Evolutionary conservation across 2,797 vertebrate species (phyloP), one percentile per base, ranked within the genome.

Genomic region (Myotis pilosus): DNA sequence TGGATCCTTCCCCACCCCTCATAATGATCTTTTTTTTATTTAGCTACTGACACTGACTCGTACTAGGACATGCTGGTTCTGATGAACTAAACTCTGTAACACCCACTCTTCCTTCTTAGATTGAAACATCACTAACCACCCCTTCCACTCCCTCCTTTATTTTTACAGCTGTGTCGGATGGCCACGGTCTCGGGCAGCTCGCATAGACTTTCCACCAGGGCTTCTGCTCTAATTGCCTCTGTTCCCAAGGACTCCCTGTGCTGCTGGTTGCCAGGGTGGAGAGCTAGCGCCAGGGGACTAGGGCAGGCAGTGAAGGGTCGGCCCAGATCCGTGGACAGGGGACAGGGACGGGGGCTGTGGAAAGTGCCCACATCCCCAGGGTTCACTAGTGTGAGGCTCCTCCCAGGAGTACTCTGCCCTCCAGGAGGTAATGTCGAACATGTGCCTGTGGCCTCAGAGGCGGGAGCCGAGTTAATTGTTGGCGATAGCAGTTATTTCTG

Each of bases 141-240:
- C 96, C 96, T 69, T 64, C 95, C 97, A 96, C 90, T 17, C 49
- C 91, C 81, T 91, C 86, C 86, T 97, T 95, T 92, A 33, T 94
- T 96, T 98, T 98, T 98, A 97, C 95, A 98, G 98, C 98, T 97
- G 89, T 97, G 60, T 97, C 96, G 98, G 97, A 98, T 97, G 91
- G 84, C 95, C 92, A 84, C 66, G 90, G 83, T 89, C 89, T 97
- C 86, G 96, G 94, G 94, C 89, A 96, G 97, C 91, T 62, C 55
- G 55, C 78, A 82, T 38, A 95, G 89, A 55, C 81, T 96, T 93
- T 74, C 85, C 68, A 76, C 16, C 75, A 94, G 94, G 94, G 92
- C 83, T 85, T 83, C 85, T 84, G 41, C 76, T 97, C 82, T 92
- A 86, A 13, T 93, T 75, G 64, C 86, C 94, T 96, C 87, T 92